Evolutionary conservation across 2,888 invertebrate species (phyloP), one percentile per base, ranked within the genome.

Genomic region (Erebia aethiops): DNA sequence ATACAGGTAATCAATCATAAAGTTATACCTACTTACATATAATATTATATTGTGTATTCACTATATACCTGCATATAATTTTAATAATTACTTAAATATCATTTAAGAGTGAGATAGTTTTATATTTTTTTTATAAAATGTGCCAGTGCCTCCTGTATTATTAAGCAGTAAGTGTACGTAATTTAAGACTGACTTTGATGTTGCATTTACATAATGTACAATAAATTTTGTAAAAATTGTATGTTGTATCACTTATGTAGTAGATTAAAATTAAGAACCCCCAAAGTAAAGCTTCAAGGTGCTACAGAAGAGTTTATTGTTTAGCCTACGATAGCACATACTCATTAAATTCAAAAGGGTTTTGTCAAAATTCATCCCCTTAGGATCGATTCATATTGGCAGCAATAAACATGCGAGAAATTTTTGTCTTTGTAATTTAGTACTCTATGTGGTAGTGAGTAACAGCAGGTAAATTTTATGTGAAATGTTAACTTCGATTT

Each of bases 171-270:
- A 84, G 81, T 82, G 83, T 84, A 87, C 83, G 83, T 90, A 89
- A 84, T 88, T 89, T 92, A 92, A 92, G 92, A 92, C 92, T 92
- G 92, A 92, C 85, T 82, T 88, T 78, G 80, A 87, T 87, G 86
- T 91, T 90, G 88, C 90, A 86, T 88, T 87, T 91, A 87, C 79
- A 86, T 84, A 79, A 84, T 85, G 83, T 88, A 62, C 62, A 91
- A 87, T 90, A 90, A 82, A 91, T 80, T 84, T 86, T 79, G 67
- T 77, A 79, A 72, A 76, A 67, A 43, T 49, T 54, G 16, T 70
- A 18, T 26, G 70, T 60, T 64, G 18, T 63, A 66, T 67, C 26
- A 63, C 49, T 49, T 49, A 62, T 2, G 10, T 14, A 26, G n/a
- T 16, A 11, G 13, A 21, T 14, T 13, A 43, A 4, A 70, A 13